Percentiles rank a stretch among this genome's conserved stretches.
These are phyloP conservation scores for Limnephilus marmoratus DNA, from an alignment of 2,888 invertebrate genomes.

Conservation along the genomic window DNA sequence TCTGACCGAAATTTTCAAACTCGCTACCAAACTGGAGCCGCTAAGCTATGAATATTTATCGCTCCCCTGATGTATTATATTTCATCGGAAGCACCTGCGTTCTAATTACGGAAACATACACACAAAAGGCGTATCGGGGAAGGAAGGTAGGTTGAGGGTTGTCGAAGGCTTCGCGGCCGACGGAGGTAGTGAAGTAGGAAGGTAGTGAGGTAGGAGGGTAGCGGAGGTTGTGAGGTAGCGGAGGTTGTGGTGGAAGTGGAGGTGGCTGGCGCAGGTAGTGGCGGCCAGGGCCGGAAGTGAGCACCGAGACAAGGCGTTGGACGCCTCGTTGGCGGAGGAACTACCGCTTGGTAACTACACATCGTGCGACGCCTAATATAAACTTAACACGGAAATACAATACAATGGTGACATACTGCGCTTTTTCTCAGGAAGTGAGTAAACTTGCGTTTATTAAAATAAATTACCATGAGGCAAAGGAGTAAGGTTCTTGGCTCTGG, in stretches of 20 bases:
- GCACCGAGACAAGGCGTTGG: conserved; percentile 25
- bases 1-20: no score
- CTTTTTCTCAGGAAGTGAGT: not conserved
- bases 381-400: not conserved
- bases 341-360: not conserved
- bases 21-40: not conserved
- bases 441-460: not conserved
- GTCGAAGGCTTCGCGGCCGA: conserved; percentile 4
- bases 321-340: conserved; percentile 9
- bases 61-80: conserved; percentile 30
- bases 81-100: conserved; percentile 35
- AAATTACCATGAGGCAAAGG: not conserved
- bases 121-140: conserved; percentile 19
- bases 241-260: not conserved
- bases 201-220: not conserved
- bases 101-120: conserved; percentile 31
- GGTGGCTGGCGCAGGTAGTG: not conserved
- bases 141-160: not conserved
- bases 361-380: not conserved
- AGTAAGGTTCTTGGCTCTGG: not conserved
- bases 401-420: not conserved
- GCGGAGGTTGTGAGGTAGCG: not conserved
- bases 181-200: not conserved
- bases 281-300: conserved; percentile 23
- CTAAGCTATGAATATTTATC: conserved; percentile 8